These are phyloP conservation scores for Oryctolagus cuniculus DNA, from an alignment of 2,113 vertebrate species.

Conservation along the genomic window DNA sequence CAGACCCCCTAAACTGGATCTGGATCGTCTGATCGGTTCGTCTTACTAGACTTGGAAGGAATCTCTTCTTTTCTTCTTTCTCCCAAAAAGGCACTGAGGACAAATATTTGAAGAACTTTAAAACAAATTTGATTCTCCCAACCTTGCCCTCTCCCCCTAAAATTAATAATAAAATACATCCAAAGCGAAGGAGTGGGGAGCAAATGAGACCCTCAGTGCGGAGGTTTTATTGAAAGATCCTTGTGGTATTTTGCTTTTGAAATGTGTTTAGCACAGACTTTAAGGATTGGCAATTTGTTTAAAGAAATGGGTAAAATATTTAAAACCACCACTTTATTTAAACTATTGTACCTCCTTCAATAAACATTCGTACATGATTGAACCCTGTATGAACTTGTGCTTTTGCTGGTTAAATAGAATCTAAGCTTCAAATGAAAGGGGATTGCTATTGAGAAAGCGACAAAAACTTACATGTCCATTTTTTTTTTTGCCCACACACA, in stretches of 20 bases:
- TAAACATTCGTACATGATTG: conserved; percentile 91
- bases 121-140: conserved; percentile 73
- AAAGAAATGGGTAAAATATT: conserved; percentile 92
- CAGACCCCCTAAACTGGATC: conserved; percentile 64
- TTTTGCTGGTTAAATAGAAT: conserved; percentile 91
- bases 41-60: conserved; percentile 76
- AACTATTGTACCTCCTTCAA: conserved; percentile 91
- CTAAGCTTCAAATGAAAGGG: conserved; percentile 87
- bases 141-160: conserved; percentile 62
- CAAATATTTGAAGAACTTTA: conserved; percentile 32
- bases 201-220: conserved; percentile 72
- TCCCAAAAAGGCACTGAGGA: neutral
- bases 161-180: conserved; percentile 78
- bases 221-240: conserved; percentile 85
- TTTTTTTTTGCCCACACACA: conserved; percentile 92
- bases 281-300: conserved; percentile 91
- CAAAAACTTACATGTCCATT: conserved; percentile 89
- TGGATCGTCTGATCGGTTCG: conserved; percentile 45
- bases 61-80: conserved; percentile 80
- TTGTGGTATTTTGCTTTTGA: conserved; percentile 88
- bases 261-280: conserved; percentile 88
- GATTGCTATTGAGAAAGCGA: conserved; percentile 87
- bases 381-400: conserved; percentile 93
- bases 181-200: conserved; percentile 31
- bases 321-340: conserved; percentile 90